phyloP scores from a whole-genome alignment of 30 jellyfish, hydroid and myxozoan species.

The Haliclystus octoradiatus region DNA sequence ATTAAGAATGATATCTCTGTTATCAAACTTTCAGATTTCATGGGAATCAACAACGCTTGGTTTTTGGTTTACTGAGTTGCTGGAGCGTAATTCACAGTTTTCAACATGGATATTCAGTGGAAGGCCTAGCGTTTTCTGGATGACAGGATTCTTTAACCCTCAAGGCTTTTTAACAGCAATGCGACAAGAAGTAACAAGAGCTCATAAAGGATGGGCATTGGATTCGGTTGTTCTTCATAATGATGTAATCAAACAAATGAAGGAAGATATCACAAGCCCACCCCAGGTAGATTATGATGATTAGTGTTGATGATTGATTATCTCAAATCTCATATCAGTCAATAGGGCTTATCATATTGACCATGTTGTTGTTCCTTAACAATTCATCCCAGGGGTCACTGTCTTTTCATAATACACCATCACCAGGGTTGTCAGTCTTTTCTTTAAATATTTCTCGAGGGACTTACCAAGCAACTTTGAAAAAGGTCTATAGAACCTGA shows the following conservation, averaged over 20 bases:
- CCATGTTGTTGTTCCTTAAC: too few species aligned
- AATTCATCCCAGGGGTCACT: too few species aligned
- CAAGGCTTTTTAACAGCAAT: conserved; percentile 96
- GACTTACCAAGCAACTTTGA: too few species aligned
- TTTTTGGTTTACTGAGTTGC: conserved; percentile 87
- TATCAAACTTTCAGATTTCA: conserved; percentile 39
- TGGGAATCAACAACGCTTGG: conserved; percentile 98
- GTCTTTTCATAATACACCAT: too few species aligned
- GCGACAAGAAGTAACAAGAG: conserved; percentile 96
- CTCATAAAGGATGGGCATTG: conserved; percentile 99
- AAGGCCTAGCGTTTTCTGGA: conserved; percentile 94
- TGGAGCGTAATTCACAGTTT: conserved; percentile 80
- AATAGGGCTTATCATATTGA: too few species aligned
- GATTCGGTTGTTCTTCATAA: conserved; percentile 93
- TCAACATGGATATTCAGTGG: conserved; percentile 76
- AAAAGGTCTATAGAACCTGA: too few species aligned
- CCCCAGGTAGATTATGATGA: conserved; percentile 43
- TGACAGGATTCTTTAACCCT: conserved; percentile 97
- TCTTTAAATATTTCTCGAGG: too few species aligned
- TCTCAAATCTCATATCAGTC: too few species aligned
- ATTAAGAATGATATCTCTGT: not conserved
- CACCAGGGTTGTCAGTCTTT: too few species aligned
- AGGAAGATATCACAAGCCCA: conserved; percentile 76
- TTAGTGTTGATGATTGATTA: not conserved
- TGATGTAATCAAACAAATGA: conserved; percentile 80